Conservation (phyloP, 2,797 vertebrate genomes). For the Rhabdomys pumilio region DNA sequence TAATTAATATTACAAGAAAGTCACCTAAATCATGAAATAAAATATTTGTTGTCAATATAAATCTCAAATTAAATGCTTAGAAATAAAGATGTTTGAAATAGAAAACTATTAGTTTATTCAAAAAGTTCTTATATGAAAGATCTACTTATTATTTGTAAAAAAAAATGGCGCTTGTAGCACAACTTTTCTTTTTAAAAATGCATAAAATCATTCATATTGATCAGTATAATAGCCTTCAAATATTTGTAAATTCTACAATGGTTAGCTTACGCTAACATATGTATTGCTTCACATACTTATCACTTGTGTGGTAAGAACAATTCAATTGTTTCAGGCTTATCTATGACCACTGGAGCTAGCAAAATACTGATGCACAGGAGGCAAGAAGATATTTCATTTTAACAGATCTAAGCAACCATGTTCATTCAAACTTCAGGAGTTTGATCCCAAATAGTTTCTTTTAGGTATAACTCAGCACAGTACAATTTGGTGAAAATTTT, state of each 20-base stretch:
- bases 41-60: slow-evolving; percentile 18
- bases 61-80: neutral
- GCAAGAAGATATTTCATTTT: neutral
- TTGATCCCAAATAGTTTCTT: neutral
- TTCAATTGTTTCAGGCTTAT: neutral
- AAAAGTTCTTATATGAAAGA: neutral
- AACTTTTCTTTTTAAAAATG: neutral
- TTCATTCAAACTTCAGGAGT: neutral
- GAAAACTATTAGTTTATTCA: slow-evolving; percentile 1
- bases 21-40: neutral
- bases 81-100: neutral
- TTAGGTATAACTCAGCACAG: neutral
- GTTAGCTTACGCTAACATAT: neutral
- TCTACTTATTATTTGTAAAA: neutral
- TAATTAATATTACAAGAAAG: neutral
- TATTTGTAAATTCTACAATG: neutral
- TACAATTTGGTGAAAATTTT: neutral
- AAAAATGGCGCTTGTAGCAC: neutral
- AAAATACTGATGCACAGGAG: neutral
- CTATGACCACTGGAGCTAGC: neutral
- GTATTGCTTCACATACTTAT: neutral
- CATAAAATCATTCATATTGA: neutral
- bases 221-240: neutral
- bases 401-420: neutral
- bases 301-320: neutral